phyloP scores from a whole-genome alignment of 2,113 vertebrate species.

The Stegastes partitus region DNA sequence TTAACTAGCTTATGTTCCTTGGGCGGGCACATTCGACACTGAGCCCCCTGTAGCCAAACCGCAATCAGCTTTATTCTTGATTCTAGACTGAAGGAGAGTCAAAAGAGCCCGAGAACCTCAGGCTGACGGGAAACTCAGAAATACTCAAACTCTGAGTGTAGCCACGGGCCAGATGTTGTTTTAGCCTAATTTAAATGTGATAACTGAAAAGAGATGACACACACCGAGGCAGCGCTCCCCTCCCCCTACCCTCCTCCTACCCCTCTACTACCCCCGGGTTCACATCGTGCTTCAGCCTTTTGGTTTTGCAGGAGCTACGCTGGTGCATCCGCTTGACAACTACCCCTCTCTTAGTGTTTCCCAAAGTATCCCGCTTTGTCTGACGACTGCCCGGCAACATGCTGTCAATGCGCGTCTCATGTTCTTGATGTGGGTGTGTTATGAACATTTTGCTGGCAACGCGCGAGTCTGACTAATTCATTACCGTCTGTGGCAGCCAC shows the following conservation, averaged over 20 bases:
- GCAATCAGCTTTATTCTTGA: slow-evolving; percentile 69
- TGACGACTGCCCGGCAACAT: slow-evolving; percentile 38
- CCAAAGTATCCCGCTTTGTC: slow-evolving; percentile 25
- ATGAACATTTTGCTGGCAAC: slow-evolving; percentile 59
- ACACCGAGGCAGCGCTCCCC: slow-evolving; percentile 27
- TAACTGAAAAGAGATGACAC: slow-evolving; percentile 60
- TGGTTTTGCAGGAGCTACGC: slow-evolving; percentile 9
- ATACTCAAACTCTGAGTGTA: slow-evolving; percentile 31
- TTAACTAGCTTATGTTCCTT: slow-evolving; percentile 64
- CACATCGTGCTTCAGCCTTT: slow-evolving; percentile 36
- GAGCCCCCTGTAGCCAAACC: slow-evolving; percentile 39
- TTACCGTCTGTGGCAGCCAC: slow-evolving; percentile 54
- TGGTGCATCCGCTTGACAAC: not conserved
- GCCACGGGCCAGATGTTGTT: slow-evolving; percentile 45
- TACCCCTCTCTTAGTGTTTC: slow-evolving; percentile 20
- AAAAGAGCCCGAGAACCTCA: slow-evolving; percentile 45
- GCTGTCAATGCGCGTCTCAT: slow-evolving; percentile 50
- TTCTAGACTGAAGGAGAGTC: slow-evolving; percentile 47
- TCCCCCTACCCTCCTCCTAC: not conserved
- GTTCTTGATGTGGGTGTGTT: slow-evolving; percentile 62
- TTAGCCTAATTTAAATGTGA: slow-evolving; percentile 59
- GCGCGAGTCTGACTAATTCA: slow-evolving; percentile 64
- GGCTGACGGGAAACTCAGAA: slow-evolving; percentile 61
- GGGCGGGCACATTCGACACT: slow-evolving; percentile 53
- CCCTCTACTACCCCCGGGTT: not conserved